phyloP scores from a whole-genome alignment of 2,888 invertebrate genomes.

The Netelia inedita region DNA sequence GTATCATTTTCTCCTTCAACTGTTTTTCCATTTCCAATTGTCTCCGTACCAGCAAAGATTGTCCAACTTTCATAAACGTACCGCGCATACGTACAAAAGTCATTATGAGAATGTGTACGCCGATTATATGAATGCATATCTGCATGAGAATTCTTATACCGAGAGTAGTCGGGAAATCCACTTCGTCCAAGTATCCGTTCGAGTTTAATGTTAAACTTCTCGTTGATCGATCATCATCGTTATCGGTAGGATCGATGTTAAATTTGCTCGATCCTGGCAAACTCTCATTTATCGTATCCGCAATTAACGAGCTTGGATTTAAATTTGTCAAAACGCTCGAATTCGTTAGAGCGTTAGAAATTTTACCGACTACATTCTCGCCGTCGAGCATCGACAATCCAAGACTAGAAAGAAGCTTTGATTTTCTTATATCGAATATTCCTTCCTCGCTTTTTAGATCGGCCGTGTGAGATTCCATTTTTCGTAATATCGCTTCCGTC shows the following conservation, averaged over 20 bases:
- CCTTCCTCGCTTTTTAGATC: background rate
- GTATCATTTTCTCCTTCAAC: slow-evolving; percentile 98
- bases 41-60: slow-evolving; percentile 94
- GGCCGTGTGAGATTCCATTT: slow-evolving; percentile 48
- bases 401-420: slow-evolving; percentile 67
- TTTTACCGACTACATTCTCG: slow-evolving; percentile 60
- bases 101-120: slow-evolving; percentile 97
- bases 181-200: slow-evolving; percentile 68
- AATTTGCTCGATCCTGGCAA: background rate
- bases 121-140: slow-evolving; percentile 95
- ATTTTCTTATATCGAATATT: slow-evolving; percentile 37
- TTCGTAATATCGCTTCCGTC: slow-evolving; percentile 47
- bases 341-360: slow-evolving; percentile 66
- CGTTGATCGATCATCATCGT: background rate
- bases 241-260: background rate
- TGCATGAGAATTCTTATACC: slow-evolving; percentile 92
- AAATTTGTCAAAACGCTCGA: slow-evolving; percentile 69
- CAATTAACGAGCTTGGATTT: slow-evolving; percentile 70
- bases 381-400: slow-evolving; percentile 62
- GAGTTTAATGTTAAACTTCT: slow-evolving; percentile 39
- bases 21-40: slow-evolving; percentile 97
- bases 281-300: slow-evolving; percentile 41
- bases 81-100: slow-evolving; percentile 96
- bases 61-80: slow-evolving; percentile 98
- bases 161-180: slow-evolving; percentile 83